Percentiles rank a stretch among this genome's conserved stretches.
Evolutionary conservation across 2,888 invertebrate species (phyloP).

Genomic region (Aphodius granarius): DNA sequence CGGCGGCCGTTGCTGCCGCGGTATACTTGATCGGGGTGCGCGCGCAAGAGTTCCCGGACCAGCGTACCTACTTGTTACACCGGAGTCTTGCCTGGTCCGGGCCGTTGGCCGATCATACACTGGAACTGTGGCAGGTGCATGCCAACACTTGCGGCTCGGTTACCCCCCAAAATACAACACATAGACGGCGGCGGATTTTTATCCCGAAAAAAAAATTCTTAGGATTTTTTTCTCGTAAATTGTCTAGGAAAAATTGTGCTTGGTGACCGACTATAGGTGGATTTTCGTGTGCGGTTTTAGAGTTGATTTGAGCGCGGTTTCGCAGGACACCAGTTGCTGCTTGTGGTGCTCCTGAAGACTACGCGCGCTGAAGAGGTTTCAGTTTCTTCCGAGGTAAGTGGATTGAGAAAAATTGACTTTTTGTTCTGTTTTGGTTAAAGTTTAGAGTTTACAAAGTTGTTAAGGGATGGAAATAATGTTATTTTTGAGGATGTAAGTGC

Average conservation of each 20-base stretch:
- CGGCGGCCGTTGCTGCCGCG: background rate
- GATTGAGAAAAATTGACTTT: background rate
- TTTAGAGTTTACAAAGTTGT: too few species aligned
- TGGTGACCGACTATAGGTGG: background rate
- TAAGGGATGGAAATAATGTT: too few species aligned
- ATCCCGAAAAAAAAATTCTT: background rate
- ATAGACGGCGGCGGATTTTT: background rate
- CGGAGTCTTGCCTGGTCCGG: constrained; percentile 51
- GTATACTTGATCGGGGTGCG: constrained; percentile 29
- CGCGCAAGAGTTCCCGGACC: constrained; percentile 49
- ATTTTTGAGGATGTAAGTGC: too few species aligned
- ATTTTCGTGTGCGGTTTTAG: background rate
- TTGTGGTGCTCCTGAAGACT: background rate
- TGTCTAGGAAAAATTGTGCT: background rate
- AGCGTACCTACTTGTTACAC: constrained; percentile 53
- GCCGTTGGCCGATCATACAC: constrained; percentile 46
- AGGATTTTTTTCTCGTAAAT: background rate
- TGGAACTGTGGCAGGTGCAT: constrained; percentile 7
- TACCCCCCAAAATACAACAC: background rate
- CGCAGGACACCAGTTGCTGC: background rate
- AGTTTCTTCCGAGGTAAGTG: background rate
- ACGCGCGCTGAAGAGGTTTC: background rate
- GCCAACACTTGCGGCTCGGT: background rate
- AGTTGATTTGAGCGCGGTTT: background rate
- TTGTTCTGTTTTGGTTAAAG: too few species aligned